phyloP scores from a whole-genome alignment of 2,888 invertebrate species.

The Furcula furcula region DNA sequence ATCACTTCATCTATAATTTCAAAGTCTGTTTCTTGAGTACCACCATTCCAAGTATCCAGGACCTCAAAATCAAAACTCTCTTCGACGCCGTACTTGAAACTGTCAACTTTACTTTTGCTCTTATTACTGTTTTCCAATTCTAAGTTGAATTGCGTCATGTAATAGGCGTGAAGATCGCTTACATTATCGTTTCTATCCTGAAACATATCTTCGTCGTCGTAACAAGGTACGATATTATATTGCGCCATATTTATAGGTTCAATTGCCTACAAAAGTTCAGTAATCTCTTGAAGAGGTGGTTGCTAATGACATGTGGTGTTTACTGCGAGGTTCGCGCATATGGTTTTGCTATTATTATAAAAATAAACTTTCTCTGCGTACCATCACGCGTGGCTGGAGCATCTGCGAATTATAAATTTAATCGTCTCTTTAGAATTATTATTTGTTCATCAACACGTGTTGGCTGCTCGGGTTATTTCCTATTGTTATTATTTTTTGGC shows the following conservation, averaged over 20 bases:
- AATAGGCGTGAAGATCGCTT: conserved; percentile 73
- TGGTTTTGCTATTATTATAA: conserved; percentile 79
- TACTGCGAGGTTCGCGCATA: conserved; percentile 58
- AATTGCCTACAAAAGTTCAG: conserved; percentile 71
- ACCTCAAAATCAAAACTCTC: conserved; percentile 74
- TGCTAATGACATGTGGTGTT: conserved; percentile 70
- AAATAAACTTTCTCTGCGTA: conserved; percentile 79
- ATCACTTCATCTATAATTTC: conserved; percentile 67
- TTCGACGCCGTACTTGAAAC: conserved; percentile 64
- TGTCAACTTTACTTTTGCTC: conserved; percentile 51
- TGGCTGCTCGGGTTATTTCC: conserved; percentile 29
- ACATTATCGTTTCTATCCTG: conserved; percentile 60
- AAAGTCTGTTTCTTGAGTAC: conserved; percentile 45
- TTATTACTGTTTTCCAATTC: conserved; percentile 70
- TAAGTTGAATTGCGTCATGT: conserved; percentile 76
- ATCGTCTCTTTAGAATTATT: conserved; percentile 64
- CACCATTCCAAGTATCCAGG: conserved; percentile 53
- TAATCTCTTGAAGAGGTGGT: conserved; percentile 61
- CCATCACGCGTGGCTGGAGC: conserved; percentile 68
- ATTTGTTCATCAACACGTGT: conserved; percentile 61
- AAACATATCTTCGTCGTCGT: conserved; percentile 64
- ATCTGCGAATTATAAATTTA: conserved; percentile 78
- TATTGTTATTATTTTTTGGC: conserved; percentile 25
- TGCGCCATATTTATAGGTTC: conserved; percentile 71
- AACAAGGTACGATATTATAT: conserved; percentile 66